Conservation (phyloP, 2,113 vertebrate genomes). For the Nerophis lumbriciformis region DNA sequence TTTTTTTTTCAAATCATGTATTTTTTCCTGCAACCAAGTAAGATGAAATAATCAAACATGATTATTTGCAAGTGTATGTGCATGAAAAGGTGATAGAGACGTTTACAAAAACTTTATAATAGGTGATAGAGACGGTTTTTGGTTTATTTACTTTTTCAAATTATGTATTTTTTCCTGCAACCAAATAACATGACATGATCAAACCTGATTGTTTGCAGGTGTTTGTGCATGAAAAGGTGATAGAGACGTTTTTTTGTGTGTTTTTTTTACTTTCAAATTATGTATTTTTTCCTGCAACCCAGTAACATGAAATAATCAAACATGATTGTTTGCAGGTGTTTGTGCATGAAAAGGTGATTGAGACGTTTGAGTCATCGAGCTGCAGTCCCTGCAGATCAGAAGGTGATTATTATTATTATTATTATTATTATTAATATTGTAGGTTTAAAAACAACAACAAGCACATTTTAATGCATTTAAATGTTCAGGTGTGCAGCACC, state of each 20-base stretch:
- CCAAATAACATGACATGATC: no score
- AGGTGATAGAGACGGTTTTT: neutral
- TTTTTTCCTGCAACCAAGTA: no score
- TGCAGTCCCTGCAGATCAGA: constrained; percentile 66
- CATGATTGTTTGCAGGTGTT: constrained; percentile 64
- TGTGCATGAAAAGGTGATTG: constrained; percentile 71
- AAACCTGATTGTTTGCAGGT: constrained; percentile 51
- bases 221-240: constrained; percentile 33
- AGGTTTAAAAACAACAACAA: no score
- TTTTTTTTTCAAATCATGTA: no score
- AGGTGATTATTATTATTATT: constrained; percentile 68
- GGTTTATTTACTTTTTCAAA: constrained; percentile 46
- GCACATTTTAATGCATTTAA: constrained; percentile 3
- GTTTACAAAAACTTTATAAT: no score
- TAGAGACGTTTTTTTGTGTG: no score
- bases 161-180: no score
- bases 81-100: constrained; percentile 49
- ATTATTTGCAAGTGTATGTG: constrained; percentile 69
- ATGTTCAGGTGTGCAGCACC: constrained; percentile 49
- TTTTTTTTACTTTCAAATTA: no score
- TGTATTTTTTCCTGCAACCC: no score
- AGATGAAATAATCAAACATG: no score
- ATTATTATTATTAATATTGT: no score
- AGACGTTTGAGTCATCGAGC: constrained; percentile 53
- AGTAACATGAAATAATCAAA: no score